Conservation (phyloP, 2,113 vertebrate genomes). For the Aphyosemion australe region DNA sequence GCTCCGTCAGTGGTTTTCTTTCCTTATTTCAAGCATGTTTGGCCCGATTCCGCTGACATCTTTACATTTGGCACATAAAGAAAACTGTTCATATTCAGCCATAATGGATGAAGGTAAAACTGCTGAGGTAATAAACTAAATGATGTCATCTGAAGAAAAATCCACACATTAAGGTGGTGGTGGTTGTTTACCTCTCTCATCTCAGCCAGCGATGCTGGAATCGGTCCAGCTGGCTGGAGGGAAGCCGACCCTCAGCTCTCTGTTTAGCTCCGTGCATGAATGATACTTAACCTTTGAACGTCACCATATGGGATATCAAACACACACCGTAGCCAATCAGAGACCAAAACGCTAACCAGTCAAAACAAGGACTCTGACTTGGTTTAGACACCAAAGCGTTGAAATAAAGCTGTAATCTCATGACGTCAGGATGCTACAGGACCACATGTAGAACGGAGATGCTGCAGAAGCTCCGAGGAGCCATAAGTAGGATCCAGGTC, state of each 20-base stretch:
- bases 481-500: neutral
- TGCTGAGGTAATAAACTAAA: too few species aligned
- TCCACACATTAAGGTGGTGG: neutral
- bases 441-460: too few species aligned
- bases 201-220: conserved; percentile 18
- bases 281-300: conserved; percentile 34
- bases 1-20: neutral
- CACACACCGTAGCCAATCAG: neutral
- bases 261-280: conserved; percentile 5
- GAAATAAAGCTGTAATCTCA: too few species aligned
- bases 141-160: neutral
- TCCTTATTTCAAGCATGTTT: too few species aligned
- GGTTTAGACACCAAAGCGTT: too few species aligned
- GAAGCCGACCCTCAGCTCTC: conserved; percentile 6
- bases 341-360: too few species aligned
- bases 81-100: too few species aligned
- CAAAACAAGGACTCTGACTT: too few species aligned
- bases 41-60: neutral
- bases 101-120: too few species aligned
- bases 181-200: conserved; percentile 7
- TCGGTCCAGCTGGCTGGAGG: conserved; percentile 17
- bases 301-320: conserved; percentile 18
- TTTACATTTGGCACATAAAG: neutral
- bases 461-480: neutral
- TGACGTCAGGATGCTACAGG: too few species aligned